These are phyloP conservation scores for Cloeon dipterum DNA, from an alignment of 2,888 invertebrate species.

Conservation along the genomic window DNA sequence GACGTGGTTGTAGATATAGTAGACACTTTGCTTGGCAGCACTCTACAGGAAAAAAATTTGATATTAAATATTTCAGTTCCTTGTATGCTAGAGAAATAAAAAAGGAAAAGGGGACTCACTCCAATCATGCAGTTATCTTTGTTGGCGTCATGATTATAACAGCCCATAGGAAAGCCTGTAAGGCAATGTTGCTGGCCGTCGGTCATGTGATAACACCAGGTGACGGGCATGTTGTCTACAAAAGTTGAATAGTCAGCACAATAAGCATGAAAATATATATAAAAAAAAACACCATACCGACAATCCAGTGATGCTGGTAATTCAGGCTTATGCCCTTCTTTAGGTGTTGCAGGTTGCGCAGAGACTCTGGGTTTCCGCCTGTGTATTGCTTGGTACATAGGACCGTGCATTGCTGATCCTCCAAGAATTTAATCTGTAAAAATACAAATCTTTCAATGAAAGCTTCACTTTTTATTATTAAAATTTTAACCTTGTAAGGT, in stretches of 20 bases:
- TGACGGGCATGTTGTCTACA: constrained; percentile 95
- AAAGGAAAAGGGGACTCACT: constrained; percentile 12
- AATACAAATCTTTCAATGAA: background rate
- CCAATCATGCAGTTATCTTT: constrained; percentile 16
- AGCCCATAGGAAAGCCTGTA: constrained; percentile 96
- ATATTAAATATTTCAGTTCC: too few species aligned
- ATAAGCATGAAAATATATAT: too few species aligned
- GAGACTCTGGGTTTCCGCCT: constrained; percentile 33
- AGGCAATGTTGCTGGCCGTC: constrained; percentile 62
- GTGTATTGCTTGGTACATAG: constrained; percentile 48
- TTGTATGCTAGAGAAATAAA: too few species aligned
- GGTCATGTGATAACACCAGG: constrained; percentile 73
- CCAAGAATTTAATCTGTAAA: constrained; percentile 4
- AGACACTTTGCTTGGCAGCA: constrained; percentile 42
- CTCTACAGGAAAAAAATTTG: too few species aligned
- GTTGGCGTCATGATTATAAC: constrained; percentile 54
- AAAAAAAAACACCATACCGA: constrained; percentile 23
- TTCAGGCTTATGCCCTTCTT: constrained; percentile 84
- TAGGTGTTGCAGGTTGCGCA: constrained; percentile 52
- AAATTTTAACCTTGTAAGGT: constrained; percentile 55
- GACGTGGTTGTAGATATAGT: constrained; percentile 92
- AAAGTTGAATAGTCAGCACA: too few species aligned
- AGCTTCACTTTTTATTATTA: background rate
- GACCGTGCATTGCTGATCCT: constrained; percentile 26
- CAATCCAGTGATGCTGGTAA: constrained; percentile 97